These are phyloP conservation scores for Biston stratarius DNA, from an alignment of 2,888 invertebrate genomes.

Conservation along the genomic window DNA sequence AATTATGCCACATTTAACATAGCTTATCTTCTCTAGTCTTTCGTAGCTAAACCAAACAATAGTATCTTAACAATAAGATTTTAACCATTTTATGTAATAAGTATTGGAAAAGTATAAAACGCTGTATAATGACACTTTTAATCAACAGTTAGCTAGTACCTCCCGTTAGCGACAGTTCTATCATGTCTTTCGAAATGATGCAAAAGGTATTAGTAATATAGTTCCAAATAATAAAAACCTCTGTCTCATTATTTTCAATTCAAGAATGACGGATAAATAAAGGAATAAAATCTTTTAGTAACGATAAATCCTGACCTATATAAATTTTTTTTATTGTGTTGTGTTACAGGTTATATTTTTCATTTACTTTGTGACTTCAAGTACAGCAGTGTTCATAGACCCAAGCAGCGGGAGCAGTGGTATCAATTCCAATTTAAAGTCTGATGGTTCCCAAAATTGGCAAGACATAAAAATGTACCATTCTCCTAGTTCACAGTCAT, in stretches of 20 bases:
- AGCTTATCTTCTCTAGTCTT: conserved; percentile 61
- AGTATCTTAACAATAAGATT: conserved; percentile 61
- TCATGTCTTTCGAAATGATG: conserved; percentile 66
- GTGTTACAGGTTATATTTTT: conserved; percentile 66
- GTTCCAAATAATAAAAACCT: too few relatives aligned
- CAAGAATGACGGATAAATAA: too few relatives aligned
- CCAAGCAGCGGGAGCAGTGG: conserved; percentile 50
- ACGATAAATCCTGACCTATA: neutral
- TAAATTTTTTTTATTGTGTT: conserved; percentile 38
- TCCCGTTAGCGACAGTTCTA: conserved; percentile 73
- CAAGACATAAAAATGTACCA: conserved; percentile 70
- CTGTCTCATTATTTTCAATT: too few relatives aligned
- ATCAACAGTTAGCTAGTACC: conserved; percentile 77
- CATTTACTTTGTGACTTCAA: conserved; percentile 61
- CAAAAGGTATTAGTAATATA: conserved; percentile 59
- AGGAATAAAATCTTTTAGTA: neutral
- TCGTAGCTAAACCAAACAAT: conserved; percentile 53
- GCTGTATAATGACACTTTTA: conserved; percentile 64
- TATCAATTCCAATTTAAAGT: conserved; percentile 32
- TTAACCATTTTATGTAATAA: conserved; percentile 78
- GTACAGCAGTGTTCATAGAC: conserved; percentile 66
- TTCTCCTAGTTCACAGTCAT: conserved; percentile 60
- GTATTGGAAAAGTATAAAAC: conserved; percentile 81
- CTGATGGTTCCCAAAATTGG: conserved; percentile 58
- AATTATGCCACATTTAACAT: conserved; percentile 5